These are phyloP conservation scores for Geococcyx californianus DNA, from an alignment of 2,113 vertebrate species.

Conservation along the genomic window DNA sequence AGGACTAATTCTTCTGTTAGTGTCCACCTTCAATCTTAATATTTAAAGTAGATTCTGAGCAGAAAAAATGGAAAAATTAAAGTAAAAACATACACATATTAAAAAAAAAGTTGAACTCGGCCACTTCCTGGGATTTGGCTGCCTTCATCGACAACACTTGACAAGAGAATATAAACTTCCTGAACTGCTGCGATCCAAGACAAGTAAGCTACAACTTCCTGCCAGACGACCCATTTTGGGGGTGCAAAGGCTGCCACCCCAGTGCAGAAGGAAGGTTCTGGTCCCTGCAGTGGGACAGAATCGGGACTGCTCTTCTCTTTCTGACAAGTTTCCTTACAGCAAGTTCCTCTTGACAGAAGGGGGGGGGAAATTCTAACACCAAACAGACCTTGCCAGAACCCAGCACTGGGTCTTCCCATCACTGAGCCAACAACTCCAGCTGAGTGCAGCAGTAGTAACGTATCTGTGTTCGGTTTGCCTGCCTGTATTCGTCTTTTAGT, in stretches of 20 bases:
- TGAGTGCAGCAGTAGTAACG: too few species aligned
- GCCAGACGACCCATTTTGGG: background rate
- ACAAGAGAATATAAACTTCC: background rate
- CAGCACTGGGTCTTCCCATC: background rate
- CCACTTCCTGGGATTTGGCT: background rate
- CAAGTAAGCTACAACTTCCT: background rate
- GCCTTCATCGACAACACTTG: background rate
- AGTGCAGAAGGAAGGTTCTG: background rate
- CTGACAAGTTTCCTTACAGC: background rate
- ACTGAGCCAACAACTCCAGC: background rate
- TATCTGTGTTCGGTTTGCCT: background rate
- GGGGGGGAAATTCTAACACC: background rate
- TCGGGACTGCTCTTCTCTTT: background rate
- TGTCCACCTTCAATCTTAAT: background rate
- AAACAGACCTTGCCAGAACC: background rate
- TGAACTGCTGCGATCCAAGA: background rate
- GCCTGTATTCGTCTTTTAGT: background rate
- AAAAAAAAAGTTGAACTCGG: background rate
- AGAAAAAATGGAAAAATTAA: background rate
- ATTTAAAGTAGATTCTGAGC: background rate
- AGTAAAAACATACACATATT: background rate
- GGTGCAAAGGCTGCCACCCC: background rate
- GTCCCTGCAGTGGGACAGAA: background rate
- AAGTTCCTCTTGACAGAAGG: background rate
- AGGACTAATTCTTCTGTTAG: background rate